Conservation (phyloP, 2,797 vertebrate genomes). For the Alauda arvensis region DNA sequence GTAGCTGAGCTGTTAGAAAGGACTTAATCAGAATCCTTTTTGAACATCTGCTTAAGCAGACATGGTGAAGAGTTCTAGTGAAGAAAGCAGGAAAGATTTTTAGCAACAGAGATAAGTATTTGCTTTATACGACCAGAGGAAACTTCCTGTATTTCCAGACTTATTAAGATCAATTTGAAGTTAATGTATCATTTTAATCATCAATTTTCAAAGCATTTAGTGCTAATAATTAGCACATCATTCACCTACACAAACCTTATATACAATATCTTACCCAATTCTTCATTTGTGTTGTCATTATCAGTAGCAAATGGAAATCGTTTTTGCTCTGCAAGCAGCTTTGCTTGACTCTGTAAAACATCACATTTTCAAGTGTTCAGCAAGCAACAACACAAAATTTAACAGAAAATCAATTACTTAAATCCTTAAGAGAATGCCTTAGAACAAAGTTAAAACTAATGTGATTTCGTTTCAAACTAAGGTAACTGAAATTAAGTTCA, state of each 20-base stretch:
- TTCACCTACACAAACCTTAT: background rate
- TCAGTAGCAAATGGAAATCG: slow-evolving; percentile 92
- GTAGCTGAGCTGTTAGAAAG: background rate
- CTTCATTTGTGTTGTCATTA: slow-evolving; percentile 89
- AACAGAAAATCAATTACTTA: background rate
- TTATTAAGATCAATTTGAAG: background rate
- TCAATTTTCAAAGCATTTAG: background rate
- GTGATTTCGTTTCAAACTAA: background rate
- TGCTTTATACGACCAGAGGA: background rate
- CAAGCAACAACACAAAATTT: background rate
- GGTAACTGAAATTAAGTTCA: background rate
- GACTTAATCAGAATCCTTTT: background rate
- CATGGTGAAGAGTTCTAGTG: background rate
- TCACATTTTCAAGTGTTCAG: background rate
- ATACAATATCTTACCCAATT: slow-evolving; percentile 81
- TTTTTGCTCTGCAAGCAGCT: slow-evolving; percentile 89
- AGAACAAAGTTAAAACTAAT: background rate
- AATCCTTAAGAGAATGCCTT: background rate
- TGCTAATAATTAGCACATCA: background rate
- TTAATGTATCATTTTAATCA: background rate
- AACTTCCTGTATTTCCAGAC: background rate
- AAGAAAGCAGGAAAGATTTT: background rate
- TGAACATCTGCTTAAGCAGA: background rate
- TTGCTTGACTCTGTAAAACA: slow-evolving; percentile 88
- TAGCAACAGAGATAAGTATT: background rate